Conservation (phyloP, 2,888 invertebrate species). For the Dicycla oo region DNA sequence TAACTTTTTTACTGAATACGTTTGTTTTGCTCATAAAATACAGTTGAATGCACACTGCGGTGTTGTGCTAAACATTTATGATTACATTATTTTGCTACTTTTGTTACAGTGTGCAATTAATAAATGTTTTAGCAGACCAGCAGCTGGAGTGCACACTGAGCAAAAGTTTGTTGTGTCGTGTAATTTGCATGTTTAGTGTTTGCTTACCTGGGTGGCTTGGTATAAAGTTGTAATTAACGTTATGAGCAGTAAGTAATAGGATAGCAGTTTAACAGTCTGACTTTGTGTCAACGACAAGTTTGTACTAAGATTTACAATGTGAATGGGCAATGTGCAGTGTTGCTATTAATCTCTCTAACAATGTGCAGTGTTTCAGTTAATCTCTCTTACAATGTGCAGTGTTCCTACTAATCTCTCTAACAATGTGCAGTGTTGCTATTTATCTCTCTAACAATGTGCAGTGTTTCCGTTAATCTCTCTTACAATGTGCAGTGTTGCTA, state of each 20-base stretch:
- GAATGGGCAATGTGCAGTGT: no score
- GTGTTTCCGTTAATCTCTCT: neutral
- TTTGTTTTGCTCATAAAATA: constrained; percentile 25
- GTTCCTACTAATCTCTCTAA: neutral
- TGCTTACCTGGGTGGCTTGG: neutral
- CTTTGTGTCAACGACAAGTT: neutral
- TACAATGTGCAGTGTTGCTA: no score
- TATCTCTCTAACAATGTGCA: no score
- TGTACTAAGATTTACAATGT: neutral
- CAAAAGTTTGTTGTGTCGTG: constrained; percentile 29
- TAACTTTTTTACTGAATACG: constrained; percentile 17
- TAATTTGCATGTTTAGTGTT: constrained; percentile 40
- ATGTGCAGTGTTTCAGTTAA: no score
- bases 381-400: no score
- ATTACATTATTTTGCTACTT: constrained; percentile 18
- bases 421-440: no score
- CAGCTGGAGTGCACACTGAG: constrained; percentile 7
- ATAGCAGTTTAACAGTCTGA: constrained; percentile 10
- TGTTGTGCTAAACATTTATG: constrained; percentile 3
- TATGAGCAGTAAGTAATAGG: neutral
- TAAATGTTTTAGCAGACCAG: constrained; percentile 40
- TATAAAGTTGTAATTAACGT: constrained; percentile 5
- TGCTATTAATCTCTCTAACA: neutral
- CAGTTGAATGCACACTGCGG: constrained; percentile 1
- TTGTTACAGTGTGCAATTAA: constrained; percentile 32